Conservation (phyloP, 2,888 invertebrate species). For the Linnaemya tessellans region DNA sequence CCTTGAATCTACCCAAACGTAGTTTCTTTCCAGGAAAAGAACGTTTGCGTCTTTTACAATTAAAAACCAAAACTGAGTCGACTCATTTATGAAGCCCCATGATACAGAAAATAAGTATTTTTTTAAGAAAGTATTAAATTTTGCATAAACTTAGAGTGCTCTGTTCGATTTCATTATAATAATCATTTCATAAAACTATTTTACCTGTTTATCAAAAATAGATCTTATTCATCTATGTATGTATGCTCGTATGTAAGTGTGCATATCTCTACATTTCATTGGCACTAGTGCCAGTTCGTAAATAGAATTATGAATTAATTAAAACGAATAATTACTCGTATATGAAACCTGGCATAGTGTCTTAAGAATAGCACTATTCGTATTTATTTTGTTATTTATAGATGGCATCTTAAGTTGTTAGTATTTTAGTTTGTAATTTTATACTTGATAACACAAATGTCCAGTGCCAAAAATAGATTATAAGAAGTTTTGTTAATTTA, state of each 20-base stretch:
- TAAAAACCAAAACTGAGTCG: slow-evolving; percentile 76
- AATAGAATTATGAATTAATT: too few relatives aligned
- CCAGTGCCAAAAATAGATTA: slow-evolving; percentile 67
- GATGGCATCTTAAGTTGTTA: background rate
- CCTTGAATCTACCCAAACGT: slow-evolving; percentile 78
- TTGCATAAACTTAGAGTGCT: background rate
- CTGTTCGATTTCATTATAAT: too few relatives aligned
- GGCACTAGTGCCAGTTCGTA: too few relatives aligned
- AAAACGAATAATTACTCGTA: too few relatives aligned
- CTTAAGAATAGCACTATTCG: background rate
- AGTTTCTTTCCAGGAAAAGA: slow-evolving; percentile 80
- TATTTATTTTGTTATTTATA: background rate
- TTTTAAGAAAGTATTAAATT: slow-evolving; percentile 49
- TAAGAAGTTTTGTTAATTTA: slow-evolving; percentile 58
- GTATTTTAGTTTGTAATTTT: background rate
- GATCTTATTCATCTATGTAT: too few relatives aligned
- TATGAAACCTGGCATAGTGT: too few relatives aligned
- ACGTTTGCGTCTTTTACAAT: slow-evolving; percentile 74
- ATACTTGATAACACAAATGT: slow-evolving; percentile 46
- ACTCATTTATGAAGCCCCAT: slow-evolving; percentile 75
- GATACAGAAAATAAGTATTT: background rate
- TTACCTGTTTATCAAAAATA: too few relatives aligned
- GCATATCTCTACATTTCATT: too few relatives aligned
- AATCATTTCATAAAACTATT: too few relatives aligned
- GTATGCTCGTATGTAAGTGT: too few relatives aligned